phyloP scores from a whole-genome alignment of 2,797 vertebrate genomes.

The Scolopax rusticola region DNA sequence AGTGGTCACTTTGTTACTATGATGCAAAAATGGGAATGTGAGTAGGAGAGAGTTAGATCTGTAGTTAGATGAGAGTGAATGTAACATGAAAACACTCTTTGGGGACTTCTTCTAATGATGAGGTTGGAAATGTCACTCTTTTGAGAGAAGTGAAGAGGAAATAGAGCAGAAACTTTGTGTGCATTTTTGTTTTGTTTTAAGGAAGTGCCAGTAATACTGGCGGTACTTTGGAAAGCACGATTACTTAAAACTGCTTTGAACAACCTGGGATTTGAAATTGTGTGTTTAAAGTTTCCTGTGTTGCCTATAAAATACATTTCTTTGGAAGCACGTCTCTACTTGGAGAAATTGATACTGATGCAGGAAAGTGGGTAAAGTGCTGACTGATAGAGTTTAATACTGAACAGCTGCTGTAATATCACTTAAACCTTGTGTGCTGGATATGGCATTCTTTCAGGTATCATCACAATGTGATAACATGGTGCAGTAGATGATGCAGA shows the following conservation, averaged over 20 bases:
- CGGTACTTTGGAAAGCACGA: not conserved
- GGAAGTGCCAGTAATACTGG: not conserved
- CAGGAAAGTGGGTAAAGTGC: not conserved
- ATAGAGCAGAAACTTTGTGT: not conserved
- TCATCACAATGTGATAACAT: not conserved
- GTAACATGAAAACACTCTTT: not conserved
- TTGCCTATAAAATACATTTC: not conserved
- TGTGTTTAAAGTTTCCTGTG: not conserved
- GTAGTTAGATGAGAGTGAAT: not conserved
- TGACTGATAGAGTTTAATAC: not conserved
- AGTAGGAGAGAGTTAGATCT: not conserved
- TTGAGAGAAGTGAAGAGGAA: not conserved
- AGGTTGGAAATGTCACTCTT: not conserved
- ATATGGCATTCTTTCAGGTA: not conserved
- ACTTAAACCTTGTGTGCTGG: not conserved
- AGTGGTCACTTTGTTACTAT: not conserved
- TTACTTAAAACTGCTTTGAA: not conserved
- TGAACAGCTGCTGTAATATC: not conserved
- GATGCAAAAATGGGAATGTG: not conserved
- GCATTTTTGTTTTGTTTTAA: not conserved
- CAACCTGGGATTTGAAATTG: not conserved
- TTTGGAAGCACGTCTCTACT: not conserved
- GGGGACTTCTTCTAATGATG: not conserved
- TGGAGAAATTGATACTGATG: not conserved
- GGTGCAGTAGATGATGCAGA: not conserved